Evolutionary conservation across 2,888 invertebrate genomes (phyloP).

Genomic region (Lasioglossum calceatum): DNA sequence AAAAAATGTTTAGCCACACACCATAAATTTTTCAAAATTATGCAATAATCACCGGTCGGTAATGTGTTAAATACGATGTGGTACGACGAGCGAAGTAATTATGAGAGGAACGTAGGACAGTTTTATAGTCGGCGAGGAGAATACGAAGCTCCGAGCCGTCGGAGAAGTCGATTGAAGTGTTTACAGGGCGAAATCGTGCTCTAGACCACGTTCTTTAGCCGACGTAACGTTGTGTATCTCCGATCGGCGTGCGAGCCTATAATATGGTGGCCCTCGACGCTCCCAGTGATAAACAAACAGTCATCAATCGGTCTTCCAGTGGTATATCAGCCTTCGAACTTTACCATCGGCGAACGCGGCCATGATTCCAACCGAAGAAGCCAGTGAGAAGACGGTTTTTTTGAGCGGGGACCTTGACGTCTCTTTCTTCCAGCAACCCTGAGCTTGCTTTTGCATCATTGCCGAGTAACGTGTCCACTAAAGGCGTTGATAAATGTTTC

Average conservation of each 20-base stretch:
- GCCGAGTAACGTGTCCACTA: neutral
- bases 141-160: neutral
- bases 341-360: slow-evolving; percentile 8
- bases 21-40: too few species aligned
- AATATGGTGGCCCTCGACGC: slow-evolving; percentile 44
- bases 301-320: slow-evolving; percentile 38
- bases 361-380: neutral
- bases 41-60: too few species aligned
- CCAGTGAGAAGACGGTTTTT: neutral
- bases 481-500: neutral
- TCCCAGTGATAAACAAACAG: slow-evolving; percentile 46
- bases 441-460: neutral
- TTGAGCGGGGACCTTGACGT: slow-evolving; percentile 1
- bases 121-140: neutral
- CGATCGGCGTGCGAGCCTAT: slow-evolving; percentile 10
- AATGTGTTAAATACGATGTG: too few species aligned
- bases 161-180: slow-evolving; percentile 34
- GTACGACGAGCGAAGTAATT: too few species aligned
- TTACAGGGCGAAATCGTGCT: slow-evolving; percentile 28
- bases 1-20: too few species aligned
- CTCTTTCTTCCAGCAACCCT: slow-evolving; percentile 3
- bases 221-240: neutral
- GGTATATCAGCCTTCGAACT: slow-evolving; percentile 7
- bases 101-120: too few species aligned
- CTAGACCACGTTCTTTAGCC: neutral